Evolutionary conservation across 2,797 vertebrate species (phyloP).

Genomic region (Myiotriccus ornatus): DNA sequence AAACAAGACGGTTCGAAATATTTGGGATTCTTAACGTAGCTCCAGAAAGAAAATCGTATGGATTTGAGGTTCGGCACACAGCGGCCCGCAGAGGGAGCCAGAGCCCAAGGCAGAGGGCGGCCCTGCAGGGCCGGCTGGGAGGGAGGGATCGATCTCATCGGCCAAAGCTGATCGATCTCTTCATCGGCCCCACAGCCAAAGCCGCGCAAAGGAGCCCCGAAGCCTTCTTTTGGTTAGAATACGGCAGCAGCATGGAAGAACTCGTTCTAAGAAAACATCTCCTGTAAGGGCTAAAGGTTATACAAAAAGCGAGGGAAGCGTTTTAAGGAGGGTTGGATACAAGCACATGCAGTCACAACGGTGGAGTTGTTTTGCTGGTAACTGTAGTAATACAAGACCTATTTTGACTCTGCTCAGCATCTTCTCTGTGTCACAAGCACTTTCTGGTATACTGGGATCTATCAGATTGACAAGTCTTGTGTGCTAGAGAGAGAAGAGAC

Average conservation of each 20-base stretch:
- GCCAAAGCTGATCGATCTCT: neutral
- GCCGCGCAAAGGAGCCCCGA: fast-evolving
- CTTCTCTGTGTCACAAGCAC: neutral
- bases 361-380: neutral
- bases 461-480: neutral
- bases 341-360: fast-evolving
- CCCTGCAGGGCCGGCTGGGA: neutral
- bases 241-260: neutral
- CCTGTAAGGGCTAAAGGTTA: neutral
- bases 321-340: fast-evolving
- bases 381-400: neutral
- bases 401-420: neutral
- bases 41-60: neutral
- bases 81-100: constrained; percentile 62
- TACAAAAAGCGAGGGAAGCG: neutral
- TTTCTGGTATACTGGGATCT: neutral
- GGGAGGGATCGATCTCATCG: no score
- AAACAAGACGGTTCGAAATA: no score
- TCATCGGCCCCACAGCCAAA: fast-evolving
- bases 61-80: neutral
- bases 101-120: neutral
- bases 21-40: neutral
- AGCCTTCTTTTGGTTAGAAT: fast-evolving
- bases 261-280: neutral
- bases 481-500: neutral